phyloP scores from a whole-genome alignment of 1,140 invertebrate genomes.

The Olivierus martensii region DNA sequence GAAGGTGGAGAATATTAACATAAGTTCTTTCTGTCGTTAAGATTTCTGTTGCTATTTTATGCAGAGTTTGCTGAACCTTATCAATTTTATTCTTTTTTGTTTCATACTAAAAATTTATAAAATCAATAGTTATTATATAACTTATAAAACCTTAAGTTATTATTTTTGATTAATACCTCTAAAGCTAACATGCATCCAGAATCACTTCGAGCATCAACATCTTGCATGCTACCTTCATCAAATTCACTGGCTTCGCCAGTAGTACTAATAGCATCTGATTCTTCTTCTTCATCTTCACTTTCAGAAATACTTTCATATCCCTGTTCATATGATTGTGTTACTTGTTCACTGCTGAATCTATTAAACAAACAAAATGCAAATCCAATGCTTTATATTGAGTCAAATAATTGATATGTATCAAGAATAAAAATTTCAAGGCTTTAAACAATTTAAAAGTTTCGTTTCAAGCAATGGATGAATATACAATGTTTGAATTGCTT shows the following conservation, averaged over 20 bases:
- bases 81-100: conserved; percentile 12
- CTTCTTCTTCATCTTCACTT: conserved; percentile 13
- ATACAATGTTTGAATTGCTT: no score
- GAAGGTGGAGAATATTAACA: conserved; percentile 35
- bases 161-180: background rate
- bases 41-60: conserved; percentile 37
- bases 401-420: no score
- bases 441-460: no score
- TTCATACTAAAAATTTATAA: background rate
- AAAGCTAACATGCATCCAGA: background rate
- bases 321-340: conserved; percentile 1
- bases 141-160: no score
- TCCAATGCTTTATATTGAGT: no score
- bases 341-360: conserved; percentile 7
- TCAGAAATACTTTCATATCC: conserved; percentile 7
- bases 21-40: conserved; percentile 39
- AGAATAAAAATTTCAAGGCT: no score
- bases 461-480: no score
- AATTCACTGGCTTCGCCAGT: background rate
- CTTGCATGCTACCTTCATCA: background rate
- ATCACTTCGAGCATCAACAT: background rate
- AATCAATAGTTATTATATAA: background rate
- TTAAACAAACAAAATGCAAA: no score
- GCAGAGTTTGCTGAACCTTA: conserved; percentile 21
- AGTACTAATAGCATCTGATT: background rate